Evolutionary conservation across 2,888 invertebrate genomes (phyloP).

Genomic region (Lithophane semibrunnea): DNA sequence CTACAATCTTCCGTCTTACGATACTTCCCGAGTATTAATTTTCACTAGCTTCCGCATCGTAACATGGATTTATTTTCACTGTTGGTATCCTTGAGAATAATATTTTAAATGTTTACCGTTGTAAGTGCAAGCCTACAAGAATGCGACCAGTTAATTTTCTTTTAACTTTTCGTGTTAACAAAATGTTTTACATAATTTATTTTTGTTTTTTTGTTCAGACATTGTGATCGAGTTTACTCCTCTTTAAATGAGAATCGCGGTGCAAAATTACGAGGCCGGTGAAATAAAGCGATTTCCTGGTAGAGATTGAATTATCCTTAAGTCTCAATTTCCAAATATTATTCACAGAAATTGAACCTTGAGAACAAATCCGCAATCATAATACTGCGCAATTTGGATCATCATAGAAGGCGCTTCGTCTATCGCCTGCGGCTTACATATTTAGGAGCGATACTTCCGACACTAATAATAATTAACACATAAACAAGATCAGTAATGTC

Average conservation of each 20-base stretch:
- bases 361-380: slow-evolving; percentile 26
- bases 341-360: slow-evolving; percentile 18
- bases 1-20: slow-evolving; percentile 29
- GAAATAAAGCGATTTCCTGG: neutral
- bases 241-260: slow-evolving; percentile 11
- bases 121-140: slow-evolving; percentile 23
- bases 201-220: slow-evolving; percentile 9
- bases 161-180: slow-evolving; percentile 38
- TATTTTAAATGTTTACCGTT: slow-evolving; percentile 19
- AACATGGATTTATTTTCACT: slow-evolving; percentile 37
- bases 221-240: slow-evolving; percentile 23
- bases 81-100: slow-evolving; percentile 48
- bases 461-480: neutral
- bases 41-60: slow-evolving; percentile 53
- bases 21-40: slow-evolving; percentile 56
- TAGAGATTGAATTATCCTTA: slow-evolving; percentile 3
- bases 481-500: neutral
- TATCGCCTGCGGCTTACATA: slow-evolving; percentile 37
- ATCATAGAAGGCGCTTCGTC: slow-evolving; percentile 9
- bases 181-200: slow-evolving; percentile 44
- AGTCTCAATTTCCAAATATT: neutral
- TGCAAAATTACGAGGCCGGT: neutral
- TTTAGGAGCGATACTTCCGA: slow-evolving; percentile 22
- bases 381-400: slow-evolving; percentile 20
- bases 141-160: slow-evolving; percentile 47